Base-by-base conservation (phyloP, 53 echinoderm and acorn worm genomes). In the Pentamera pediparva region DNA sequence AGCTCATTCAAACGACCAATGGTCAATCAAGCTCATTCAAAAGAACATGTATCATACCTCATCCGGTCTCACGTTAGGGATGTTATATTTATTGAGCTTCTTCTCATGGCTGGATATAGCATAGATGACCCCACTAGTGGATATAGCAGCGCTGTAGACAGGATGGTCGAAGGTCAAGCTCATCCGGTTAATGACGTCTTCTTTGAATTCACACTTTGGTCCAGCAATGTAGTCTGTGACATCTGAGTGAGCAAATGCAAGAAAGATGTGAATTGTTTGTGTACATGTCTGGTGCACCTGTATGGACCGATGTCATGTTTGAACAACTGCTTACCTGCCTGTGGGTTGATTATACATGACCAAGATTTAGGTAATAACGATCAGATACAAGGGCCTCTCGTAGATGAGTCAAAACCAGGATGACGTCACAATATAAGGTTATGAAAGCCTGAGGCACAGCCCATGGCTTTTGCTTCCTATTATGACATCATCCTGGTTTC, bases 141-240 rank as follows among this genome's bases (percentile, higher is more conserved):
- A 81, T 52, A 98, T 76, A 12, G 89, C 91, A 11, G 86, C 91
- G 39, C 89, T 71, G 32, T 74, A 41, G 39, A 79, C 85, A 17
- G 89, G 89, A n/a, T 62, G 78, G 20, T 80, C 63, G 29, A 88
- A 74, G 32, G 80, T 91, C 59, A 98, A 64, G 37, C 78, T 83
- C 86, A 98, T 91, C 71, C 85, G 84, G 37, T 76, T 83, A 38
- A 98, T 89, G 56, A 57, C 72, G 48, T 89, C 98, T 49, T 89
- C 91, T 36, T 91, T 88, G 52, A 96, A 78, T 33, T 91, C 91
- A 57, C 88, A 79, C 54, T 91, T 88, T 19, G 83, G 76, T 56
- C 98, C 86, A 63, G 83, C 86, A 17, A 85, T 60, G 54, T 80
- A 83, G 27, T 75, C 82, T 29, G 65, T 21, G 18, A 91, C 54